Base-by-base conservation (phyloP, 2,888 invertebrate species). In the Torymus aiolomorphi region DNA sequence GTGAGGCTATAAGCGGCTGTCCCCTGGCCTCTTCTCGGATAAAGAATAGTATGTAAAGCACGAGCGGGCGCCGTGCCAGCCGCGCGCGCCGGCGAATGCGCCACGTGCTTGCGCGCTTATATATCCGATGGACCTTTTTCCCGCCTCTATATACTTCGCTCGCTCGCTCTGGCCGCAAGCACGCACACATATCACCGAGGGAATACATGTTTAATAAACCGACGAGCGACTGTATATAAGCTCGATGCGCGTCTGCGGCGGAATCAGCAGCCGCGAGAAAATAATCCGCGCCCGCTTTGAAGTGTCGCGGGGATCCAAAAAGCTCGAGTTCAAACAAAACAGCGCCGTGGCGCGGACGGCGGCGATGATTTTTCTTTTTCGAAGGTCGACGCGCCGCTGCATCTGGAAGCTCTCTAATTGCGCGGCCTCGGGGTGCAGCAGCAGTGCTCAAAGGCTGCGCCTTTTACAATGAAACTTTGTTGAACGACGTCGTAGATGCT, bases 381-480 rank as follows among this genome's bases (percentile, higher is more conserved):
- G 14, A 52, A 31, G 62, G 31, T 31, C 31, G 31, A 62, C 61
- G 20, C 49, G 49, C 49, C 56, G 59, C 56, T 65, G 65, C 71
- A 62, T 63, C 57, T 51, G 51, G 24, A 57, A 16, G 14, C 16
- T 71, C 72, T 78, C 61, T 78, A 78, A 78, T 78, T 78, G 67
- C 67, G n/a, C 54, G 52, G 16, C 63, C 77, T 65, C 65, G 31
- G n/a, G 18, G 51, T 5, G 31, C 31, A 31, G 31, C 31, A 3
- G 31, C 24, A 51, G 57, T 51, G 56, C 63, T 70, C 70, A 70
- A 70, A 76, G 62, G 63, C 69, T 56, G n/a, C n/a, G 12, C 31
- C 54, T 77, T 77, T 67, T 14, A 66, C 66, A 78, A 78, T 73
- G 67, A 67, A 66, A 62, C 67, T 78, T 73, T 73, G 67, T 78